Conservation (phyloP, 1,140 invertebrate species). For the Galleria mellonella region DNA sequence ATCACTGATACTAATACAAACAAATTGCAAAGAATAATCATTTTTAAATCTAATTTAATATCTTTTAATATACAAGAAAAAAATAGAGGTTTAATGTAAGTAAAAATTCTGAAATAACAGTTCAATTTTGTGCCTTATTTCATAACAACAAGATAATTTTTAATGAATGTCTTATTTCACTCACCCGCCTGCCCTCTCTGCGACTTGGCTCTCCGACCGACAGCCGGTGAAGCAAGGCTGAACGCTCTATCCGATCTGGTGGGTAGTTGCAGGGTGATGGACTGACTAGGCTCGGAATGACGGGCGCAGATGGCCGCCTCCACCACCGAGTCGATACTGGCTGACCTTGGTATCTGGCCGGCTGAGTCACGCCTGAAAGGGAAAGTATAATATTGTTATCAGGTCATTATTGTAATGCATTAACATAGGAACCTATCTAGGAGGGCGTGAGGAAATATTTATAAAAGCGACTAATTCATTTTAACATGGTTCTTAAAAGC, state of each 20-base stretch:
- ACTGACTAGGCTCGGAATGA: conserved; percentile 70
- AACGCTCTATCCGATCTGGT: conserved; percentile 69
- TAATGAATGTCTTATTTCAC: conserved; percentile 36
- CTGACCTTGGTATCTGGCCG: conserved; percentile 80
- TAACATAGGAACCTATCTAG: too few species aligned
- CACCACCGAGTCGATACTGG: conserved; percentile 86
- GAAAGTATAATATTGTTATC: neutral
- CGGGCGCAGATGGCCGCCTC: conserved; percentile 75
- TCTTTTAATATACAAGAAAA: too few species aligned
- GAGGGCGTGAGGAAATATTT: too few species aligned
- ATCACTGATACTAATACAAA: too few species aligned
- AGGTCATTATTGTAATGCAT: too few species aligned
- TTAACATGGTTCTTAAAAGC: too few species aligned
- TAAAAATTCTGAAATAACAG: too few species aligned
- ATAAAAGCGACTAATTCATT: too few species aligned
- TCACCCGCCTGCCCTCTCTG: conserved; percentile 83
- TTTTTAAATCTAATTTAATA: too few species aligned
- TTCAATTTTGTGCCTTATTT: too few species aligned
- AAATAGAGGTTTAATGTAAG: too few species aligned
- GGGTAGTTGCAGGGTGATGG: conserved; percentile 67
- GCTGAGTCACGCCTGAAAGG: conserved; percentile 74
- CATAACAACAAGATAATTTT: neutral
- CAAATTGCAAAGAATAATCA: too few species aligned
- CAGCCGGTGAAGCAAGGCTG: conserved; percentile 82
- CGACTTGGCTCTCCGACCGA: conserved; percentile 82